Conservation (phyloP, 1,140 invertebrate species). For the Lordiphosa stackelbergi region DNA sequence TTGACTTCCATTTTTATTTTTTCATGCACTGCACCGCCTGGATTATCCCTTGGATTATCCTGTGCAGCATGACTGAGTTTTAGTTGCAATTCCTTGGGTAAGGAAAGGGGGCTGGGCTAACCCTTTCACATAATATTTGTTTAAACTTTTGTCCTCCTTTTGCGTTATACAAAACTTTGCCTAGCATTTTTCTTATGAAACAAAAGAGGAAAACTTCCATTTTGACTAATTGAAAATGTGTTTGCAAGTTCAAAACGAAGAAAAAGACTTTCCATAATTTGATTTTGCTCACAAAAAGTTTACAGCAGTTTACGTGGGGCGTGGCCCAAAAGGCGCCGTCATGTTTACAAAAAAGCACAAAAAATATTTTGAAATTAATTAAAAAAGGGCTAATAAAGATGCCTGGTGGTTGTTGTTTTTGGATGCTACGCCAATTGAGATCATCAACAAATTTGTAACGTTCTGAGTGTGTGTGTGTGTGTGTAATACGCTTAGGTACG, state of each 20-base stretch:
- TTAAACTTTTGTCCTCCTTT: constrained; percentile 31
- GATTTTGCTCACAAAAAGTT: constrained; percentile 32
- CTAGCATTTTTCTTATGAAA: constrained; percentile 26
- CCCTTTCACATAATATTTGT: constrained; percentile 29
- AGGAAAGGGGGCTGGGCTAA: background rate
- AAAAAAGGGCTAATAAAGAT: constrained; percentile 37
- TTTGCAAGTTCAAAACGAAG: constrained; percentile 31
- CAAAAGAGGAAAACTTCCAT: constrained; percentile 36
- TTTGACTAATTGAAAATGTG: constrained; percentile 63
- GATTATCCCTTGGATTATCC: constrained; percentile 68
- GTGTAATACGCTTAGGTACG: constrained; percentile 49
- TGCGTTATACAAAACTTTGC: constrained; percentile 19
- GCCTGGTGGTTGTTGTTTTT: constrained; percentile 19
- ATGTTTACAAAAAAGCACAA: constrained; percentile 1
- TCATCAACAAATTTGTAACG: constrained; percentile 59
- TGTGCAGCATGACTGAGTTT: constrained; percentile 66
- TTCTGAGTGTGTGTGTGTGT: background rate
- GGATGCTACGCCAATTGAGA: constrained; percentile 53
- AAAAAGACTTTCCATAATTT: constrained; percentile 69
- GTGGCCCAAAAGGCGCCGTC: constrained; percentile 10
- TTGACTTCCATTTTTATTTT: constrained; percentile 28
- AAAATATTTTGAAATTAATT: constrained; percentile 53
- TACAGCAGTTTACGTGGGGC: constrained; percentile 25
- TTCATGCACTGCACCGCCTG: constrained; percentile 11
- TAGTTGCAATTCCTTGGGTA: constrained; percentile 43